Conservation (phyloP, 1,140 invertebrate genomes). For the Uloborus diversus region DNA sequence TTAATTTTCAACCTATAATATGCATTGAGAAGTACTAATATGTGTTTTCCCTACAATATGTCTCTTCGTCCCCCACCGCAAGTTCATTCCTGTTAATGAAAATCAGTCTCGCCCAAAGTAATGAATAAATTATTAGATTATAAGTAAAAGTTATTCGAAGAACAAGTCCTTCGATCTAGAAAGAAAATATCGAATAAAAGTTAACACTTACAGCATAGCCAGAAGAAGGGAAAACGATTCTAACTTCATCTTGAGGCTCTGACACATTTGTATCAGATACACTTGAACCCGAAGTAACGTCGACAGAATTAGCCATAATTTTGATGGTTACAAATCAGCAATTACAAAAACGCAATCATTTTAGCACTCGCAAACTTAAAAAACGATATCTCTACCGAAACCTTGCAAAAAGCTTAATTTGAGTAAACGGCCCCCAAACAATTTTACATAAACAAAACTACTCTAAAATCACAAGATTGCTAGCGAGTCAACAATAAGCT, state of each 20-base stretch:
- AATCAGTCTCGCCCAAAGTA: not conserved
- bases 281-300: not conserved
- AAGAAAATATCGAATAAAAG: not conserved
- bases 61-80: not conserved
- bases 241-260: conserved; percentile 15
- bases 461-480: too few species aligned
- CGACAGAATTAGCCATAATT: not conserved
- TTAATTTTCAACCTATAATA: too few species aligned
- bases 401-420: too few species aligned
- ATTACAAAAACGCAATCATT: too few species aligned
- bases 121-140: not conserved
- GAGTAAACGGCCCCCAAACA: too few species aligned
- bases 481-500: too few species aligned
- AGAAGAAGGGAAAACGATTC: conserved; percentile 7
- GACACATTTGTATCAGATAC: not conserved
- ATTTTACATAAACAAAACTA: too few species aligned
- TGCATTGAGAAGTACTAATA: too few species aligned
- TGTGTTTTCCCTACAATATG: not conserved
- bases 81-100: not conserved
- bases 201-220: not conserved
- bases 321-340: too few species aligned
- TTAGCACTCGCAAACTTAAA: too few species aligned
- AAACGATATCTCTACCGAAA: too few species aligned
- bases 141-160: too few species aligned
- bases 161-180: not conserved